Conservation (phyloP, 2,797 vertebrate genomes). For the Clarias platycephalus region DNA sequence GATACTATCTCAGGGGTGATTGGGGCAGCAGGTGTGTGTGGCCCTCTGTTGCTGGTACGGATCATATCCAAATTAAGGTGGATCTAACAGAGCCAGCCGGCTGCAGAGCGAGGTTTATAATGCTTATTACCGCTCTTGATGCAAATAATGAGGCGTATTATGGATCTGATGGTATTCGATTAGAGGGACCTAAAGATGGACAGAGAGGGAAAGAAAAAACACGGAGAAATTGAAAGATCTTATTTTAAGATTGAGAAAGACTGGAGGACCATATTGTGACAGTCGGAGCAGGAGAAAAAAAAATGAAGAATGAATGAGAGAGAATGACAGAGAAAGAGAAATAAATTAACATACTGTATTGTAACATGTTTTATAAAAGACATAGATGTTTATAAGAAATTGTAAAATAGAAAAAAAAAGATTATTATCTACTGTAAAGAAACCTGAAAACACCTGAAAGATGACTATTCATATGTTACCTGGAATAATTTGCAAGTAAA, state of each 20-base stretch:
- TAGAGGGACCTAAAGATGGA: slow-evolving; percentile 67
- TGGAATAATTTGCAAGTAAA: background rate
- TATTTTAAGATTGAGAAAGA: background rate
- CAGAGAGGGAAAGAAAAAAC: slow-evolving; percentile 45
- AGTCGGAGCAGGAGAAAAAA: background rate
- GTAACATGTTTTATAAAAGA: background rate
- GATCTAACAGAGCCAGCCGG: slow-evolving; percentile 63
- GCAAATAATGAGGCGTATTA: slow-evolving; percentile 74
- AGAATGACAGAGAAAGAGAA: slow-evolving; percentile 40
- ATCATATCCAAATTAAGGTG: slow-evolving; percentile 63
- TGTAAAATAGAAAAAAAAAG: background rate
- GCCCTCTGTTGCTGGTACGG: slow-evolving; percentile 27
- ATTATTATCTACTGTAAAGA: background rate
- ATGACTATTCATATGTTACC: background rate
- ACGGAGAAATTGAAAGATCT: background rate
- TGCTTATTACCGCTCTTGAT: slow-evolving; percentile 67
- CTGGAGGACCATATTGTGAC: background rate
- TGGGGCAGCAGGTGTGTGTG: slow-evolving; percentile 24
- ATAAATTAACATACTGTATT: slow-evolving; percentile 8
- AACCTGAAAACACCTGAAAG: background rate
- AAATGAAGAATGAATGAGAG: slow-evolving; percentile 38
- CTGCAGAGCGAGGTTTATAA: slow-evolving; percentile 65
- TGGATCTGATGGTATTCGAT: slow-evolving; percentile 74
- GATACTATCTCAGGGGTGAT: too few relatives aligned
- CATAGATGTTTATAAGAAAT: background rate